Base-by-base conservation (phyloP, 1,140 invertebrate genomes). In the Cherax quadricarinatus region DNA sequence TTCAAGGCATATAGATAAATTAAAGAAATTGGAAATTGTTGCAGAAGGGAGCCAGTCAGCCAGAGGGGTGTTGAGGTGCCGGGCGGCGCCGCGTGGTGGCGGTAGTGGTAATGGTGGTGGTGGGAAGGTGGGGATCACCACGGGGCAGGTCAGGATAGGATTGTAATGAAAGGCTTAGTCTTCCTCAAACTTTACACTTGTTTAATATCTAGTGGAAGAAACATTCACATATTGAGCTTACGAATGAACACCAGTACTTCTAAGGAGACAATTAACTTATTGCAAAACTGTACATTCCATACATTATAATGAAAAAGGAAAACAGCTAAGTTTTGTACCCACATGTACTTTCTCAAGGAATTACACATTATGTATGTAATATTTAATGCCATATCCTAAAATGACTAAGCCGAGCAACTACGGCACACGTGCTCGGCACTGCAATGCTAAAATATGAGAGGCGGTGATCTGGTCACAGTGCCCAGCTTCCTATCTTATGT, bases 201-300 rank as follows among this genome's bases (percentile, higher is more conserved):
- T 93, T 93, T 93, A 93, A 92, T 93, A 92, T 92, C 92, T 93
- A 93, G 88, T 93, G 93, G 93, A 93, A 93, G 93, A 93, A 93
- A 93, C 93, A 93, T 93, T 92, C 87, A 93, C 93, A 93, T 92
- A 86, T 93, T 93, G 93, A 93, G 93, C 93, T 93, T 89, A 93
- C 93, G 93, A 92, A 91, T 89, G 88, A 89, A 91, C 90, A 91
- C 84, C 88, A 89, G 86, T 88, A 88, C 78, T 88, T 70, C 30
- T 85, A 89, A 60, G 75, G 78, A 89, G 92, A 93, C 87, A 88
- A 89, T 79, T 86, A 93, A 86, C 87, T 93, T 93, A 93, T 93
- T 89, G 92, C 87, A 93, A 93, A 93, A 93, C 92, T 93, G 92
- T 93, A 93, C 92, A 93, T 75, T 89, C 87, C 87, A 93, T 89